A percentile compares a stretch with the other conserved stretches of the same genome.
These are phyloP conservation scores for Tiliacea citrago DNA, from an alignment of 2,888 invertebrate species.

Conservation along the genomic window DNA sequence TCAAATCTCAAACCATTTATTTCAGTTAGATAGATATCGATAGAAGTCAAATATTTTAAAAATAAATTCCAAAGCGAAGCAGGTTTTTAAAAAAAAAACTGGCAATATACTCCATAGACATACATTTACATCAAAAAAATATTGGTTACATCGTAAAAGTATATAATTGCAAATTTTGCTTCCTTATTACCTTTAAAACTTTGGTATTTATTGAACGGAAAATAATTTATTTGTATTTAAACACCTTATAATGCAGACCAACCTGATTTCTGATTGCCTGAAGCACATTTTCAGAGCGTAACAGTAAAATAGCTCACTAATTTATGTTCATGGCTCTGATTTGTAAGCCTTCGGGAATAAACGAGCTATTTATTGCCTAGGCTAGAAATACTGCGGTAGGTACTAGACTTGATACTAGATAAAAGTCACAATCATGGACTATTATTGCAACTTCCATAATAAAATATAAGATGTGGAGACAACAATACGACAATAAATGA, in stretches of 20 bases:
- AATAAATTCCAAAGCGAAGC: too few relatives aligned
- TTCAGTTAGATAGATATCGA: too few relatives aligned
- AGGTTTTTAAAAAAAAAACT: too few relatives aligned
- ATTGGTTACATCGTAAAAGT: too few relatives aligned
- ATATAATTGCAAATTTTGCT: not conserved
- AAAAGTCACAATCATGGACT: not conserved
- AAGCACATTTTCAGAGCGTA: constrained; percentile 39
- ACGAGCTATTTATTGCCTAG: constrained; percentile 32
- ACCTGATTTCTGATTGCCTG: constrained; percentile 30
- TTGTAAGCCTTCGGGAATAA: constrained; percentile 27
- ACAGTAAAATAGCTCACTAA: constrained; percentile 33
- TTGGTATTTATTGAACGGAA: constrained; percentile 16
- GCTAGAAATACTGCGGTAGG: constrained; percentile 10
- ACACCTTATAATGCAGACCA: constrained; percentile 14
- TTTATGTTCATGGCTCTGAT: constrained; percentile 21
- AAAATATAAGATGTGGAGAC: too few relatives aligned
- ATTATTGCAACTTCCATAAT: too few relatives aligned
- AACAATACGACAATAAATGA: too few relatives aligned
- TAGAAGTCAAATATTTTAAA: too few relatives aligned
- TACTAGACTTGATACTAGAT: not conserved
- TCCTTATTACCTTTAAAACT: not conserved
- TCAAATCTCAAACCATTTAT: too few relatives aligned
- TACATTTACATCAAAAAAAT: too few relatives aligned
- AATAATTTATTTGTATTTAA: constrained; percentile 31
- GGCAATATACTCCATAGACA: too few relatives aligned